Evolutionary conservation across 2,113 vertebrate genomes (phyloP).

Genomic region (Xenopus laevis): DNA sequence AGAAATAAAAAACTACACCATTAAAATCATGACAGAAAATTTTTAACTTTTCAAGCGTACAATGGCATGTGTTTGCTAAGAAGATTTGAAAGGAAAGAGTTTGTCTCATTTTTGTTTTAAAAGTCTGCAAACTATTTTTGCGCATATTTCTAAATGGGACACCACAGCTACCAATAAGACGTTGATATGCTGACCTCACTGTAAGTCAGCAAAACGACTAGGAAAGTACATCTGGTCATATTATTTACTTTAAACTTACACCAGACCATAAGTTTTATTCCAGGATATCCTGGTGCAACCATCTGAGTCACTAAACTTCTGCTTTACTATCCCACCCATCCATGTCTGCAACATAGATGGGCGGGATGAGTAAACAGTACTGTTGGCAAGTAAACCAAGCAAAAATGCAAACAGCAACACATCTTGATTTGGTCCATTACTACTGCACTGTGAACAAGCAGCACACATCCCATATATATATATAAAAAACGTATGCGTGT

Average conservation of each 20-base stretch:
- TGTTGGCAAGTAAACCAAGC: neutral
- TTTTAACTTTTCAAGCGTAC: too few relatives aligned
- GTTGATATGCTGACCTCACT: neutral
- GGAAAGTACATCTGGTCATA: neutral
- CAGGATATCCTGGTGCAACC: constrained; percentile 33
- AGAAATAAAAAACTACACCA: too few relatives aligned
- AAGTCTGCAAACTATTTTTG: too few relatives aligned
- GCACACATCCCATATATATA: too few relatives aligned
- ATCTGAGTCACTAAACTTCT: constrained; percentile 1
- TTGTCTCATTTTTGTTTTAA: too few relatives aligned
- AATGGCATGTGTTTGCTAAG: too few relatives aligned
- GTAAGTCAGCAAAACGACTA: neutral
- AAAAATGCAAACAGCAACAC: neutral
- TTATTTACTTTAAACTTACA: constrained; percentile 15
- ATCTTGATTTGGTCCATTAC: neutral
- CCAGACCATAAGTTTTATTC: neutral
- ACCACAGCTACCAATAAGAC: neutral
- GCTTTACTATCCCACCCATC: neutral
- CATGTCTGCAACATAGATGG: neutral
- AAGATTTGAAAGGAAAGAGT: too few relatives aligned
- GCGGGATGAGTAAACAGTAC: neutral
- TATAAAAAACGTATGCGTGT: too few relatives aligned
- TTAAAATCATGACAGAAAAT: too few relatives aligned
- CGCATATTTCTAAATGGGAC: too few relatives aligned
- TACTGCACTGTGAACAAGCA: too few relatives aligned